phyloP scores from a whole-genome alignment of 1,140 invertebrate species.

The Hypsibius dujardini region DNA sequence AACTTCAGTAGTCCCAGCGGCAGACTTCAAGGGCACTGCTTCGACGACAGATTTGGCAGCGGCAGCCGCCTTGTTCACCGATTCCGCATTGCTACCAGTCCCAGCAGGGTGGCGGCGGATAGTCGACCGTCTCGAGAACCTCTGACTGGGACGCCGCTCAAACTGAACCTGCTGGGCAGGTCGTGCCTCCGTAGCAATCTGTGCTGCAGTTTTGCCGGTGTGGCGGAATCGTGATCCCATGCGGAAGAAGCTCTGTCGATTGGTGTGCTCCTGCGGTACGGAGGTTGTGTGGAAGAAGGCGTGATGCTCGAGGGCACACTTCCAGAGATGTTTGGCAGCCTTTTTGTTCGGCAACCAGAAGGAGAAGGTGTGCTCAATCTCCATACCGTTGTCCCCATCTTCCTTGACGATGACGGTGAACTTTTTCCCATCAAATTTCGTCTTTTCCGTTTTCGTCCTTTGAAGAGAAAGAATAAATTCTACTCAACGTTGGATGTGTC shows the following conservation, averaged over 20 bases:
- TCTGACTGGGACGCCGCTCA: slow-evolving; percentile 81
- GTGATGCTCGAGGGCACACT: slow-evolving; percentile 93
- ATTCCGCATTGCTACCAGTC: background rate
- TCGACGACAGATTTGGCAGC: background rate
- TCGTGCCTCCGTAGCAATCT: slow-evolving; percentile 28
- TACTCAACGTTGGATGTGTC: background rate
- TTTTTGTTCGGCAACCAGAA: slow-evolving; percentile 84
- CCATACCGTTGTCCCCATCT: slow-evolving; percentile 76
- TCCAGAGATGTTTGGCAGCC: slow-evolving; percentile 93
- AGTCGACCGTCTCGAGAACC: slow-evolving; percentile 56
- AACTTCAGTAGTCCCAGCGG: background rate
- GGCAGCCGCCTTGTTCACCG: background rate
- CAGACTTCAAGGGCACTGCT: background rate
- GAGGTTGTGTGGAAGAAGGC: slow-evolving; percentile 85
- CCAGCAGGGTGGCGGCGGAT: background rate
- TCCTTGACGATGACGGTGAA: slow-evolving; percentile 86
- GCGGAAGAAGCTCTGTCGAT: slow-evolving; percentile 82
- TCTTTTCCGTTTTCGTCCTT: slow-evolving; percentile 73
- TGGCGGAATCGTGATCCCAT: slow-evolving; percentile 92
- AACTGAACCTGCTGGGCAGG: slow-evolving; percentile 78
- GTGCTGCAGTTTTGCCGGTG: slow-evolving; percentile 22
- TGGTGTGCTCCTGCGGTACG: slow-evolving; percentile 66
- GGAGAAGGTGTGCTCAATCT: slow-evolving; percentile 81
- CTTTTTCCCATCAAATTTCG: slow-evolving; percentile 84
- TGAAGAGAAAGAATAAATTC: slow-evolving; percentile 25